Percentiles rank a stretch among this genome's conserved stretches.
phyloP scores from a whole-genome alignment of 2,888 invertebrate species.

The Agrochola lychnidis region DNA sequence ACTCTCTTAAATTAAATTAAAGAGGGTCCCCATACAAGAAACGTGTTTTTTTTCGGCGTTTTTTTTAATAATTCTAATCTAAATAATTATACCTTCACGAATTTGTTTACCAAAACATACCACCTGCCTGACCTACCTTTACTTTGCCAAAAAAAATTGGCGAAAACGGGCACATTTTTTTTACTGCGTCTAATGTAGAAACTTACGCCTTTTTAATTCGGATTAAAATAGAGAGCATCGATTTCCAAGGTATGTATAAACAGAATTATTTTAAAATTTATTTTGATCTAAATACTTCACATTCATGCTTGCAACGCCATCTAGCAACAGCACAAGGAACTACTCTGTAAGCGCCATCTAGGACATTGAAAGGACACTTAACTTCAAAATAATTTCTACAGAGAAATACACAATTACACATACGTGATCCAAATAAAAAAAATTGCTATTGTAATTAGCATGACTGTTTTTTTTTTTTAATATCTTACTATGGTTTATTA shows the following conservation, averaged over 20 bases:
- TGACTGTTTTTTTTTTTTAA: too few relatives aligned
- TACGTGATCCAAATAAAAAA: not conserved
- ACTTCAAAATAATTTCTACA: constrained; percentile 15
- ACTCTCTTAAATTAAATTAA: too few relatives aligned
- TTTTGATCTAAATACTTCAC: not conserved
- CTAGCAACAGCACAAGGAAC: constrained; percentile 20
- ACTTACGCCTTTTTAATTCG: not conserved
- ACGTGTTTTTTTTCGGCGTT: too few relatives aligned
- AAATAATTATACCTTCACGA: not conserved
- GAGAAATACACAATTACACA: not conserved
- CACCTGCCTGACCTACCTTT: not conserved
- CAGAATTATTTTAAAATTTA: not conserved
- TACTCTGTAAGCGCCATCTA: constrained; percentile 54
- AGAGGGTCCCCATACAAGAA: too few relatives aligned
- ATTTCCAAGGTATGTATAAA: not conserved
- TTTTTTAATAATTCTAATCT: not conserved
- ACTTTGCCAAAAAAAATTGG: not conserved
- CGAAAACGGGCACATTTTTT: not conserved
- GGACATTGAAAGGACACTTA: constrained; percentile 27
- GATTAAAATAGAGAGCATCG: not conserved
- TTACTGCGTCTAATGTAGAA: too few relatives aligned
- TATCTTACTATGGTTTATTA: too few relatives aligned
- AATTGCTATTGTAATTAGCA: too few relatives aligned
- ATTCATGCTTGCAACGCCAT: constrained; percentile 41
- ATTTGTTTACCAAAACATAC: not conserved